Evolutionary conservation across 2,113 vertebrate species (phyloP).

Genomic region (Rhinichthys klamathensis): DNA sequence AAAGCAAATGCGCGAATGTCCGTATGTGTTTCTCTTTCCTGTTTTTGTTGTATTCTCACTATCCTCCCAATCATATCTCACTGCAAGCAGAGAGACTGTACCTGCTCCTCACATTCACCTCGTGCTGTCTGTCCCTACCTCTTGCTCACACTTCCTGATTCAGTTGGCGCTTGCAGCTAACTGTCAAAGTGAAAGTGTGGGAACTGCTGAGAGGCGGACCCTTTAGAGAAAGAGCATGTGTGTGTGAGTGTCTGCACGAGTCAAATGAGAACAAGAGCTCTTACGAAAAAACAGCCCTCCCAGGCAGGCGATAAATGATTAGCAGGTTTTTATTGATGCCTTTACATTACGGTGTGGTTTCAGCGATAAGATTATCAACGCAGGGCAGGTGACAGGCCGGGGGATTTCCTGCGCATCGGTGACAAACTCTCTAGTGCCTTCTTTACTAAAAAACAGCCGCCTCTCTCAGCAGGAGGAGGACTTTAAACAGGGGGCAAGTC

Average conservation of each 20-base stretch:
- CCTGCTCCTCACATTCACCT: conserved; percentile 50
- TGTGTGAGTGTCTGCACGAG: conserved; percentile 32
- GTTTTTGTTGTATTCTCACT: neutral
- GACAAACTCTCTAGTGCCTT: conserved; percentile 5
- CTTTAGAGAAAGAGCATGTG: conserved; percentile 35
- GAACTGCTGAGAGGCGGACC: conserved; percentile 67
- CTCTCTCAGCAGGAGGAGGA: neutral
- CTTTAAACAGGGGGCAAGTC: neutral
- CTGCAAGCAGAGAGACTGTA: neutral
- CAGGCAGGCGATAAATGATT: conserved; percentile 47
- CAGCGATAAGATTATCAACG: conserved; percentile 10
- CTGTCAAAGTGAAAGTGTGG: conserved; percentile 75
- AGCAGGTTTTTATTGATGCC: conserved; percentile 37
- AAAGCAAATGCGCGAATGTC: neutral
- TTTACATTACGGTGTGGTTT: conserved; percentile 9
- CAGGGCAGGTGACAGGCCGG: neutral
- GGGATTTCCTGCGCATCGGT: conserved; percentile 33
- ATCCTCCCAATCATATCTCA: neutral
- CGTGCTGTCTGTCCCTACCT: conserved; percentile 57
- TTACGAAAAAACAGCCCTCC: conserved; percentile 36
- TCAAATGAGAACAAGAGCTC: conserved; percentile 58
- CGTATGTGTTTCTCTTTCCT: neutral
- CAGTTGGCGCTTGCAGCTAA: conserved; percentile 62
- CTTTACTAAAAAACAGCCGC: neutral
- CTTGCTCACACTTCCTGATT: conserved; percentile 72